Percentiles rank a stretch among this genome's conserved stretches.
These are phyloP conservation scores for Conopomorpha cramerella DNA, from an alignment of 1,140 invertebrate genomes.

Conservation along the genomic window DNA sequence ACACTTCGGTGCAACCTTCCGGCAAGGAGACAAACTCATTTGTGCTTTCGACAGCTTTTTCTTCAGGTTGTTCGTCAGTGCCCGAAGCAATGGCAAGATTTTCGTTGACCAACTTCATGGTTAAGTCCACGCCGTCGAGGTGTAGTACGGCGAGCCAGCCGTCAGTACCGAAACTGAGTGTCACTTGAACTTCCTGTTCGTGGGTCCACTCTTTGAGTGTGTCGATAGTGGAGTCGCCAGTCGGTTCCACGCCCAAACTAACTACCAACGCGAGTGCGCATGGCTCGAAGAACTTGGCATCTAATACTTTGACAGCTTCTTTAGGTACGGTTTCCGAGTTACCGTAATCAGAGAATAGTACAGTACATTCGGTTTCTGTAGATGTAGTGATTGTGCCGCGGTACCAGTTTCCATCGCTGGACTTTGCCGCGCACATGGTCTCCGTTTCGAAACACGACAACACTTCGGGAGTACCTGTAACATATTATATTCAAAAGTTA, in stretches of 20 bases:
- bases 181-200: constrained; percentile 44
- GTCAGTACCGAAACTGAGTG: constrained; percentile 30
- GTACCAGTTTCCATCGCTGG: constrained; percentile 70
- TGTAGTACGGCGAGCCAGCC: constrained; percentile 44
- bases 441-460: constrained; percentile 32
- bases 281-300: constrained; percentile 59
- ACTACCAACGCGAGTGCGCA: constrained; percentile 61
- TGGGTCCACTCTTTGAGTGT: constrained; percentile 39
- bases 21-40: constrained; percentile 32
- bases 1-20: constrained; percentile 49
- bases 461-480: constrained; percentile 29
- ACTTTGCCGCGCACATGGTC: constrained; percentile 64
- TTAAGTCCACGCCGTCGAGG: constrained; percentile 34
- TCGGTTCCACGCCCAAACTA: constrained; percentile 28
- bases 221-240: constrained; percentile 22
- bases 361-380: constrained; percentile 51
- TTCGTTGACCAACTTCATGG: constrained; percentile 41
- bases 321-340: constrained; percentile 67
- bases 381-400: constrained; percentile 62
- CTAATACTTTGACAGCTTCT: constrained; percentile 54
- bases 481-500: constrained; percentile 3
- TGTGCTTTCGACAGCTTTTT: constrained; percentile 4
- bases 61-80: constrained; percentile 13
- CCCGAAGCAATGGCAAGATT: constrained; percentile 33
- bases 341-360: constrained; percentile 79